These are phyloP conservation scores for Austrolebias charrua DNA, from an alignment of 2,797 vertebrate genomes.

Conservation along the genomic window DNA sequence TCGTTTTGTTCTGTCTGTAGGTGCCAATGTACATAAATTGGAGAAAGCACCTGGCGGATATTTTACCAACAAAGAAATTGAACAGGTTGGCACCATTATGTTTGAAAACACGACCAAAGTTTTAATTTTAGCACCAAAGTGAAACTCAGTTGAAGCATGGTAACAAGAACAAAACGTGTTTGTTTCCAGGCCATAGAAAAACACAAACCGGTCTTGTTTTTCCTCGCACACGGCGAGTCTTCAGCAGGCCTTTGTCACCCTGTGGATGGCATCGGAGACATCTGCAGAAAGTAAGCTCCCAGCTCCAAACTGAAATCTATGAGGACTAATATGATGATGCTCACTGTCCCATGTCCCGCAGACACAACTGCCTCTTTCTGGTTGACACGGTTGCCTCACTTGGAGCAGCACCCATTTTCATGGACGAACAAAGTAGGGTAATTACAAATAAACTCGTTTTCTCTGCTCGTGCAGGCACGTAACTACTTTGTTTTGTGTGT, in stretches of 20 bases:
- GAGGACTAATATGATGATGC: not conserved
- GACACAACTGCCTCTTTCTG: conserved; percentile 89
- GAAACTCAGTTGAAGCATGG: not conserved
- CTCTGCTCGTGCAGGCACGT: not conserved
- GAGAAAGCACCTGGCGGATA: conserved; percentile 83
- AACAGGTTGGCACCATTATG: conserved; percentile 80
- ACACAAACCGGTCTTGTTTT: conserved; percentile 89
- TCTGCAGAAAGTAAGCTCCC: conserved; percentile 87
- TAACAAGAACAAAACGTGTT: not conserved
- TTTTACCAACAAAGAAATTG: conserved; percentile 85
- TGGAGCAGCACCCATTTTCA: conserved; percentile 89
- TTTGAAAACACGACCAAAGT: not conserved
- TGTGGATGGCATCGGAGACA: conserved; percentile 87
- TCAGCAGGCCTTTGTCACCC: conserved; percentile 91
- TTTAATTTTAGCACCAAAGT: not conserved
- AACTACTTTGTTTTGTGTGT: conserved; percentile 12
- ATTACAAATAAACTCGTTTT: not conserved
- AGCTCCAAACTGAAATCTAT: not conserved
- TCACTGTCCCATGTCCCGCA: conserved; percentile 46
- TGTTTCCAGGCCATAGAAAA: conserved; percentile 78
- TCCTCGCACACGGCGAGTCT: conserved; percentile 95
- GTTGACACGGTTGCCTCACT: conserved; percentile 93
- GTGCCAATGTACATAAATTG: conserved; percentile 85
- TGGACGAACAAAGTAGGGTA: conserved; percentile 92
- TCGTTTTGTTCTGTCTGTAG: conserved; percentile 62